Evolutionary conservation across 2,113 vertebrate genomes (phyloP).

Genomic region (Ifrita kowaldi): DNA sequence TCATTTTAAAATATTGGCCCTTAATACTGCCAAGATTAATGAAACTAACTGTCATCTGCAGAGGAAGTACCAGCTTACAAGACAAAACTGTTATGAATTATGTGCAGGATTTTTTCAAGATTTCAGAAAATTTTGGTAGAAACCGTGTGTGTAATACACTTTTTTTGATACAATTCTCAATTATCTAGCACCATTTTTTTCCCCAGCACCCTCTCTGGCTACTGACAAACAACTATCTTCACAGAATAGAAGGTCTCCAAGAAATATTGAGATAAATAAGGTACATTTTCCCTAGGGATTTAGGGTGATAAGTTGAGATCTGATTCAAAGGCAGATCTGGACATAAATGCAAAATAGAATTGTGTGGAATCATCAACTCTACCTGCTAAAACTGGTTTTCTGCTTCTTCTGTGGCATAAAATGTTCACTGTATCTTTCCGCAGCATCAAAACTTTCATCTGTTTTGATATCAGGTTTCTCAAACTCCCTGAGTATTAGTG

Average conservation of each 20-base stretch:
- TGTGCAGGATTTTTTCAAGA: neutral
- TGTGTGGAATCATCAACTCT: neutral
- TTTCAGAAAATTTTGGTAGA: neutral
- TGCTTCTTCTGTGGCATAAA: neutral
- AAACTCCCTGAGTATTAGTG: neutral
- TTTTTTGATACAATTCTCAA: neutral
- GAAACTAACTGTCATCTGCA: neutral
- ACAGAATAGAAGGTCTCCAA: neutral
- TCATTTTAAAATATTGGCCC: neutral
- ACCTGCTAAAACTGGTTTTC: neutral
- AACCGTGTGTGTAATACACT: neutral
- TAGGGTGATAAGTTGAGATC: neutral
- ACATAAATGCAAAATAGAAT: neutral
- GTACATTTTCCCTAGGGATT: neutral
- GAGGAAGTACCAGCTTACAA: neutral
- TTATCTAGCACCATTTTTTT: neutral
- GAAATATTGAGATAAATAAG: neutral
- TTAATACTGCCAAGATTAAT: slow-evolving; percentile 24
- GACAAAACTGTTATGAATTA: neutral
- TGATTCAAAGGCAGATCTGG: neutral
- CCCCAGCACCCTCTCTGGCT: neutral
- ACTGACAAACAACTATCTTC: neutral
- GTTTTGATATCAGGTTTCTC: slow-evolving; percentile 4
- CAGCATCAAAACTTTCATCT: neutral
- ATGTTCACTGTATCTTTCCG: neutral